These are phyloP conservation scores for Danaus plexippus DNA, from an alignment of 1,140 invertebrate species.

Conservation along the genomic window DNA sequence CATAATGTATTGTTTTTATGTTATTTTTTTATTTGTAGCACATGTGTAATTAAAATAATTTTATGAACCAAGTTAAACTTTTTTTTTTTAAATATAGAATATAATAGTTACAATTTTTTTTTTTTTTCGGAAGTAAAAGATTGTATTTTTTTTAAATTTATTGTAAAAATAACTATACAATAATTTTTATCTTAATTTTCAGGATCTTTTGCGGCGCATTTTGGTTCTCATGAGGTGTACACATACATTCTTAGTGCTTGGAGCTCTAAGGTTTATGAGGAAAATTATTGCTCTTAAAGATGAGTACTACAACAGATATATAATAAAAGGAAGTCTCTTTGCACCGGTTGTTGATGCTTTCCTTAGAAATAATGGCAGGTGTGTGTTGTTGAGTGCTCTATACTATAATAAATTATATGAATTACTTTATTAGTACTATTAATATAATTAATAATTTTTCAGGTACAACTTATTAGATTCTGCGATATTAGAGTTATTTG, in stretches of 20 bases:
- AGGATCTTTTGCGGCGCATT: conserved; percentile 93
- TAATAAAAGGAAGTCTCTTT: conserved; percentile 96
- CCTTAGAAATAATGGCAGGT: conserved; percentile 91
- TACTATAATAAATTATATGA: no score
- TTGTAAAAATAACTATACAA: not conserved
- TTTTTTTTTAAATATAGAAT: no score
- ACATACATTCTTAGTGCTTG: conserved; percentile 97
- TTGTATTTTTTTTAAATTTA: not conserved
- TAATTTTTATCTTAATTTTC: conserved; percentile 11
- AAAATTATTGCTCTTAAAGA: conserved; percentile 98
- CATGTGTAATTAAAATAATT: not conserved
- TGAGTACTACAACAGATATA: conserved; percentile 97
- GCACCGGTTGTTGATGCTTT: conserved; percentile 97
- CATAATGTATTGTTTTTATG: no score
- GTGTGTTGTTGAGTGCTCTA: no score
- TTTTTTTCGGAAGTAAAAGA: not conserved
- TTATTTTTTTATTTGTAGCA: conserved; percentile 3
- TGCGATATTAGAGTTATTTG: conserved; percentile 99
- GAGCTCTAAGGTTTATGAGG: conserved; percentile 96
- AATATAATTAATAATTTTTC: conserved; percentile 27
- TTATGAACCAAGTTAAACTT: conserved; percentile 2
- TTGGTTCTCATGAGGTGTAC: conserved; percentile 97
- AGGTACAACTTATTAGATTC: conserved; percentile 99
- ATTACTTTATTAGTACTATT: not conserved
- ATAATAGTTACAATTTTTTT: not conserved